Evolutionary conservation across 2,113 vertebrate species (phyloP).

Genomic region (Sminthopsis crassicaudata): DNA sequence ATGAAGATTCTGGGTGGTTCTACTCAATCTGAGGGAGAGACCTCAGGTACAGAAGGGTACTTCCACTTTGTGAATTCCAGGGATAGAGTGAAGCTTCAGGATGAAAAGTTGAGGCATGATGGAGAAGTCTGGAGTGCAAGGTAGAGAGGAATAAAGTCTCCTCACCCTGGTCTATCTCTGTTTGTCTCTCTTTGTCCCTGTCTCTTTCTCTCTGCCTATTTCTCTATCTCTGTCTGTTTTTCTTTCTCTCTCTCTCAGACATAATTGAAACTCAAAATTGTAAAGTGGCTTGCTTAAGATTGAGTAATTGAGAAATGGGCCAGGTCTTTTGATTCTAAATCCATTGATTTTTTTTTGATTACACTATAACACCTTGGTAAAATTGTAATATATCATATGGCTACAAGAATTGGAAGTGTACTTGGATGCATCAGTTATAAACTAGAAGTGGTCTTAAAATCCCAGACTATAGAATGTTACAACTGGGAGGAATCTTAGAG

Average conservation of each 20-base stretch:
- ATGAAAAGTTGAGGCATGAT: not conserved
- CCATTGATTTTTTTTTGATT: not conserved
- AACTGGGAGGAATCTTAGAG: not conserved
- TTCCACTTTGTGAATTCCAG: not conserved
- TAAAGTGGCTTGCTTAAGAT: not conserved
- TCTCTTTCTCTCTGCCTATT: not conserved
- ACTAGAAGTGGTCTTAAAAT: not conserved
- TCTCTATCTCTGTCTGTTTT: not conserved
- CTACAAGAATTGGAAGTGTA: not conserved
- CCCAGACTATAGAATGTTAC: not conserved
- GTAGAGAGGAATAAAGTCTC: not conserved
- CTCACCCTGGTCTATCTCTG: too few species aligned
- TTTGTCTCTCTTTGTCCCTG: too few species aligned
- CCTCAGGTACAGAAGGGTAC: not conserved
- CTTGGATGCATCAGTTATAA: not conserved
- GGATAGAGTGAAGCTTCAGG: not conserved
- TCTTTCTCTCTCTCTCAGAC: not conserved
- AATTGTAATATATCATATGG: not conserved
- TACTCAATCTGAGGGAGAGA: not conserved
- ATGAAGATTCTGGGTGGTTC: not conserved
- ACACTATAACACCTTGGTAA: not conserved
- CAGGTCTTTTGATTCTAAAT: not conserved
- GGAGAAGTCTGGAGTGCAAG: not conserved
- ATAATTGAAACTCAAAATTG: not conserved
- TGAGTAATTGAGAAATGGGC: not conserved